These are phyloP conservation scores for Oncorhynchus clarkii DNA, from an alignment of 2,113 vertebrate species.

Conservation along the genomic window DNA sequence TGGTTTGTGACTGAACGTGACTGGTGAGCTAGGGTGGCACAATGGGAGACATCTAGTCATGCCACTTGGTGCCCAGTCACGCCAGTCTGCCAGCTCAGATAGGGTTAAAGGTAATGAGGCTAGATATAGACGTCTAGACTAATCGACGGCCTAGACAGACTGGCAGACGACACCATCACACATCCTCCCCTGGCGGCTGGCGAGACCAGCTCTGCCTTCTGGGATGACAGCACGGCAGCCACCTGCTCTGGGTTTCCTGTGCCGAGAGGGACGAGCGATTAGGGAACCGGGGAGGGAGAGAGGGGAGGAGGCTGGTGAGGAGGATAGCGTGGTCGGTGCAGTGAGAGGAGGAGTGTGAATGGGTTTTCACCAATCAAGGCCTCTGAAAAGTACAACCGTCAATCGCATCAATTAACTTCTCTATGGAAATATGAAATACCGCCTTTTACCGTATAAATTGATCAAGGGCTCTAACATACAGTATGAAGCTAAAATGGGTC, in stretches of 20 bases:
- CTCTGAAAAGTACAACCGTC: no score
- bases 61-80: slow-evolving; percentile 9
- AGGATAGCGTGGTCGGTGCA: neutral
- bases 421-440: no score
- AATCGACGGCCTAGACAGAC: neutral
- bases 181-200: neutral
- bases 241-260: slow-evolving; percentile 4
- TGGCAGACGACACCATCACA: neutral
- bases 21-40: neutral
- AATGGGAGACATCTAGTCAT: slow-evolving; percentile 1
- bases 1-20: no score
- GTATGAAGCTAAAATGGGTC: no score
- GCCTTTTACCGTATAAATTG: no score
- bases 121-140: slow-evolving; percentile 2
- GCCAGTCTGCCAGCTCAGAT: neutral
- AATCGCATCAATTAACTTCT: no score
- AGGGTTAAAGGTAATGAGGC: neutral
- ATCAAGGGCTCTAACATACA: no score
- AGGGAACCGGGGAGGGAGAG: neutral
- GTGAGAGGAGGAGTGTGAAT: no score
- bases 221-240: neutral
- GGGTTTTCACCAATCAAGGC: no score
- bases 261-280: neutral
- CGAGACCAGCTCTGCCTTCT: slow-evolving; percentile 10
- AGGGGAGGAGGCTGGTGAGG: neutral